Evolutionary conservation across 2,797 vertebrate species (phyloP).

Genomic region (Pangasius sanitwongsei): DNA sequence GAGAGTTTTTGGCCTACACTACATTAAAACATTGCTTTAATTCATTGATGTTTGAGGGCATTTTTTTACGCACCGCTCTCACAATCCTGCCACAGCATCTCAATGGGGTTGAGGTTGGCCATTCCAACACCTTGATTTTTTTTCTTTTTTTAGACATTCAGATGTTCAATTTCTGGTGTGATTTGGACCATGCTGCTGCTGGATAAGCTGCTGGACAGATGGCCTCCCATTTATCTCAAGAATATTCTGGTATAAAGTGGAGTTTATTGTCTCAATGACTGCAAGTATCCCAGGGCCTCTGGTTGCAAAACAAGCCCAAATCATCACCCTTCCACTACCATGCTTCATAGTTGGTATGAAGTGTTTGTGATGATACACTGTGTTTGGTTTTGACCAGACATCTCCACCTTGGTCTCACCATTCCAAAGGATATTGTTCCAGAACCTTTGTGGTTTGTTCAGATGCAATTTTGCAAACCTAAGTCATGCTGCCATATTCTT

Average conservation of each 20-base stretch:
- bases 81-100: neutral
- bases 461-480: neutral
- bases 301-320: neutral
- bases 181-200: no score
- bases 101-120: neutral
- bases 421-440: neutral
- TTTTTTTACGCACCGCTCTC: neutral
- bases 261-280: neutral
- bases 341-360: neutral
- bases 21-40: neutral
- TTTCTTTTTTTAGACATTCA: neutral
- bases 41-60: neutral
- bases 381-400: neutral
- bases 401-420: neutral
- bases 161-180: neutral
- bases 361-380: neutral
- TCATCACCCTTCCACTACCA: neutral
- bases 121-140: neutral
- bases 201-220: neutral
- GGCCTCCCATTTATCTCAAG: neutral
- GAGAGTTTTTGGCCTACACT: neutral
- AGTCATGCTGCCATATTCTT: neutral
- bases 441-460: neutral
- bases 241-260: neutral
- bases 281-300: neutral